phyloP scores from a whole-genome alignment of 2,113 vertebrate species.

The Lophura nycthemera region DNA sequence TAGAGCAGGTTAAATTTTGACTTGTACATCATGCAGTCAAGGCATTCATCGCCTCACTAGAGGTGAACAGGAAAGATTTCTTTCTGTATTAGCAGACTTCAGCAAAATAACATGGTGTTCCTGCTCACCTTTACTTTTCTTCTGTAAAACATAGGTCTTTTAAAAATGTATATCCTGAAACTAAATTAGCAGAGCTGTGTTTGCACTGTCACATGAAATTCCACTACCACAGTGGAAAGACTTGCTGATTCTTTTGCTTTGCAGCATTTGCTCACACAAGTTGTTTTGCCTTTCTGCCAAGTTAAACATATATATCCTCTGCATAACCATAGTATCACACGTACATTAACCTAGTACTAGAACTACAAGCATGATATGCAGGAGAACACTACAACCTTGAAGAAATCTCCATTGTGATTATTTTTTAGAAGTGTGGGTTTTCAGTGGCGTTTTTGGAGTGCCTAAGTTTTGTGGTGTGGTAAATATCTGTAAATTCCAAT shows the following conservation, averaged over 20 bases:
- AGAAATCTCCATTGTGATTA: neutral
- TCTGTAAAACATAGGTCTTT: neutral
- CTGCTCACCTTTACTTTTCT: neutral
- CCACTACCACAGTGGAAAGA: neutral
- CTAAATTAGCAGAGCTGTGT: neutral
- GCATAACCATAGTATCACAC: neutral
- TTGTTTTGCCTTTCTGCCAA: neutral
- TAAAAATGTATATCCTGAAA: neutral
- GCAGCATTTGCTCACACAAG: neutral
- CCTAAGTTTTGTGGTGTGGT: neutral
- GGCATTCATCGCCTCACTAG: neutral
- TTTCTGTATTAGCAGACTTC: neutral
- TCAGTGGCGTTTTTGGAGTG: slow-evolving; percentile 35
- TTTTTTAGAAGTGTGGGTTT: neutral
- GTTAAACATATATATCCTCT: neutral
- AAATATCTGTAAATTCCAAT: slow-evolving; percentile 52
- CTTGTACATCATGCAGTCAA: neutral
- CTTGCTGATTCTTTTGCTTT: neutral
- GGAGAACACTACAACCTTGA: neutral
- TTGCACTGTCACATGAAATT: neutral
- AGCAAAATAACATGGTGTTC: neutral
- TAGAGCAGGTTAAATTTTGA: neutral
- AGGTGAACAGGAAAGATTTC: neutral
- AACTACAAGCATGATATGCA: neutral
- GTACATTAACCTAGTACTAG: neutral